These are phyloP conservation scores for Melinaea menophilus DNA, from an alignment of 2,888 invertebrate genomes.

Conservation along the genomic window DNA sequence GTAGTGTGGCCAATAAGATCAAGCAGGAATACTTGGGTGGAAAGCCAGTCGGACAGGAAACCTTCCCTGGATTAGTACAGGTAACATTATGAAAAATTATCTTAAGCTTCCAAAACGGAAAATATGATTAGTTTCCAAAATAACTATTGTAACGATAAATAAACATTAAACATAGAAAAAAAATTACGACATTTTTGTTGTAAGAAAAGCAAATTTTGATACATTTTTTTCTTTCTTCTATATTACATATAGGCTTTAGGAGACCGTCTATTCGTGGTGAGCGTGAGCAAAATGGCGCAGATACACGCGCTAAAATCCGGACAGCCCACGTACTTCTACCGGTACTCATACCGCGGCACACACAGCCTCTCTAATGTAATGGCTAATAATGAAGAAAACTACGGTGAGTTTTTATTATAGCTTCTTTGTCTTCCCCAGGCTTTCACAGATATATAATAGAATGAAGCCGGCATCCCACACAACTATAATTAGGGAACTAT, in stretches of 20 bases:
- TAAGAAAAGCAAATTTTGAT: not conserved
- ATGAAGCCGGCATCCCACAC: too few relatives aligned
- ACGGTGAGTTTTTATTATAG: constrained; percentile 60
- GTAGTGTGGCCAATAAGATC: constrained; percentile 70
- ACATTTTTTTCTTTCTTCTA: too few relatives aligned
- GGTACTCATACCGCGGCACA: constrained; percentile 80
- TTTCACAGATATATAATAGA: too few relatives aligned
- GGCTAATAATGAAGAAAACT: constrained; percentile 71
- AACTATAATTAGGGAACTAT: too few relatives aligned
- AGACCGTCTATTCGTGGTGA: constrained; percentile 80
- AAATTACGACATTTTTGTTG: too few relatives aligned
- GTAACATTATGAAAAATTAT: constrained; percentile 38
- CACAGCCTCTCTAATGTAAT: constrained; percentile 76
- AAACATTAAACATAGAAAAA: too few relatives aligned
- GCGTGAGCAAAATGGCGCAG: constrained; percentile 78
- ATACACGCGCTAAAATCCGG: constrained; percentile 75
- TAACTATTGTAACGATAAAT: too few relatives aligned
- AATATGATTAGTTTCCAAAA: too few relatives aligned
- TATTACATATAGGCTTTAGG: constrained; percentile 72
- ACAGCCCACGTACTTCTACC: constrained; percentile 81
- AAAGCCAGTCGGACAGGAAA: constrained; percentile 69
- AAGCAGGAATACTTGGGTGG: constrained; percentile 76
- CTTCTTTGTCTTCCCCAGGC: too few relatives aligned
- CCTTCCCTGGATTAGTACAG: constrained; percentile 60
- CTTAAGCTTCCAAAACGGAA: too few relatives aligned